Evolutionary conservation across 2,888 invertebrate species (phyloP).

Genomic region (Metopia argyrocephala): DNA sequence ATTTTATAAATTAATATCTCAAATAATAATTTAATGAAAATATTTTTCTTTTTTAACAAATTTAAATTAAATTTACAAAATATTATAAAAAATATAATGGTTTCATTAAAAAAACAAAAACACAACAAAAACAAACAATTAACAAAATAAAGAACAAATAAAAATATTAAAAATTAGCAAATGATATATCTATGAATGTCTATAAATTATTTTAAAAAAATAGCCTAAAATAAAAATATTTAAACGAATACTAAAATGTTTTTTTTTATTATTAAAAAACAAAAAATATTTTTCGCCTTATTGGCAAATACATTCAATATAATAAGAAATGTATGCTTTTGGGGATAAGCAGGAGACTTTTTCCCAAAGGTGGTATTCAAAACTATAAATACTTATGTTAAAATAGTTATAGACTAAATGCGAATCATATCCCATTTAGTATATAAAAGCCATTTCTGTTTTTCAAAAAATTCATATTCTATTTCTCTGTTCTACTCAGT

Average conservation of each 20-base stretch:
- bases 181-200: constrained; percentile 71
- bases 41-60: constrained; percentile 2
- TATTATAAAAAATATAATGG: constrained; percentile 19
- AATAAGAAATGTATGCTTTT: no score
- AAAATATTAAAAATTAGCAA: constrained; percentile 58
- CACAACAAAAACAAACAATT: not conserved
- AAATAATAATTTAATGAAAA: no score
- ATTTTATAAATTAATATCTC: no score
- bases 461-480: no score
- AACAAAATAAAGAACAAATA: constrained; percentile 3
- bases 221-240: constrained; percentile 14
- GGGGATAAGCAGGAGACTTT: no score
- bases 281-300: constrained; percentile 20
- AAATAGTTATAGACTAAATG: no score
- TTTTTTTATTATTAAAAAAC: constrained; percentile 32
- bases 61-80: constrained; percentile 11
- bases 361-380: no score
- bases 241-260: constrained; percentile 6
- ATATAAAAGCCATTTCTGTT: no score
- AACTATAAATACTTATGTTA: no score
- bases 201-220: constrained; percentile 56
- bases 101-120: constrained; percentile 40
- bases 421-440: no score
- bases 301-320: no score
- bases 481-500: no score